Conservation (phyloP, 2,797 vertebrate species). For the Sebastes minor region DNA sequence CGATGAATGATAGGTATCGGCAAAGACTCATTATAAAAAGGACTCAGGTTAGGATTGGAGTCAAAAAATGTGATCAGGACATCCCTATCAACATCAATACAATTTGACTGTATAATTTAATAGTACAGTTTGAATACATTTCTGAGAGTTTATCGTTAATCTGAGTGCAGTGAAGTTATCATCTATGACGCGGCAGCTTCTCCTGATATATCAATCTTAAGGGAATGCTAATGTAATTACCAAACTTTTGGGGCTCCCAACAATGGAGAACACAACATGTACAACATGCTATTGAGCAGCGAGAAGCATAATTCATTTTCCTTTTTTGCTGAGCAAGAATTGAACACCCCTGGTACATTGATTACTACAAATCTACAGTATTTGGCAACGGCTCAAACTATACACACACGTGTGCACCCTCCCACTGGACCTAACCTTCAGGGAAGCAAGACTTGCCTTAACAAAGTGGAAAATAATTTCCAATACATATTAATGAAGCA, state of each 20-base stretch:
- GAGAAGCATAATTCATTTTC: conserved; percentile 3
- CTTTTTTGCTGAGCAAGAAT: conserved; percentile 44
- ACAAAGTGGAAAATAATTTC: conserved; percentile 83
- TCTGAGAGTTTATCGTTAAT: neutral
- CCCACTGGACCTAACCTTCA: conserved; percentile 72
- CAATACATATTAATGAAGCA: conserved; percentile 86
- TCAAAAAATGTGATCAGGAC: neutral
- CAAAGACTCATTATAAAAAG: neutral
- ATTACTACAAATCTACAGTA: conserved; percentile 53
- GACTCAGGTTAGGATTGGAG: neutral
- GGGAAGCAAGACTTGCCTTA: conserved; percentile 69
- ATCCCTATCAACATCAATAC: neutral
- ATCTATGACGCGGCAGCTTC: neutral
- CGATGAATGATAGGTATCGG: neutral
- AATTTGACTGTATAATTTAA: neutral
- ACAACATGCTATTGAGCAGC: conserved; percentile 4
- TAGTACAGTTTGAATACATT: neutral
- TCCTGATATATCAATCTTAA: conserved; percentile 11
- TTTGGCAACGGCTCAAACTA: conserved; percentile 39
- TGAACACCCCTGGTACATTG: conserved; percentile 21
- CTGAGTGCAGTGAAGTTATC: neutral
- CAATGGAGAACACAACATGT: conserved; percentile 16
- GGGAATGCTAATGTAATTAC: conserved; percentile 39
- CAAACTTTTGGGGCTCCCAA: neutral
- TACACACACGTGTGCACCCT: conserved; percentile 19